Evolutionary conservation across 2,888 invertebrate genomes (phyloP), one percentile per base, ranked within the genome.

Genomic region (Calameuta pallipes): DNA sequence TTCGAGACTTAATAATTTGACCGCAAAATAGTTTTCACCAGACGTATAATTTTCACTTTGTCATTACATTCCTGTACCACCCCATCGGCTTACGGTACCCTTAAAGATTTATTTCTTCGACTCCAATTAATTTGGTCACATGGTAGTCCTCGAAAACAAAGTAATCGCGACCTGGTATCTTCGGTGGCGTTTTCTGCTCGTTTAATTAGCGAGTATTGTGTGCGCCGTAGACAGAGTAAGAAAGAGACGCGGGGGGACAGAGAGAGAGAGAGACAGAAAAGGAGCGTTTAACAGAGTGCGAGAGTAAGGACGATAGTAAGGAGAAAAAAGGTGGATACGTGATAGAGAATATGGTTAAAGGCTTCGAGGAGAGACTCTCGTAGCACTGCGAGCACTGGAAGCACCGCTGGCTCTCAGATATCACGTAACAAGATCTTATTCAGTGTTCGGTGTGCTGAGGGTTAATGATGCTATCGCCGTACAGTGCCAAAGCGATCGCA

Each of bases 191-290:
- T 86, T 84, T 82, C 86, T 87, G 86, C 85, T 83, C 88, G 88
- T 90, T 91, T 91, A 91, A 91, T 91, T 91, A 91, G 91, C 88
- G 86, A 86, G 90, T 89, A 91, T 91, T 91, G 91, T 90, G 89
- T 87, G 85, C 82, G 79, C 79, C 68, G 75, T n/a, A 68, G 56
- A n/a, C 75, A 34, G 83, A 82, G 69, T 34, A 34, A 68, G 73
- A 68, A 68, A 23, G 37, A 37, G 74, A 68, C 73, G 74, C 41
- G 75, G 70, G 33, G 69, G 71, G 69, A 73, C 11, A 75, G 71
- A 74, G 35, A 69, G 69, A 76, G 78, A 77, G 74, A 71, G 75
- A 23, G 2, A 41, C 4, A 13, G 41, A 41, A 13, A 37, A 37
- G 9, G 9, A 56, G 56, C 56, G 56, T 56, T 56, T 56, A 56